These are phyloP conservation scores for Echinops telfairi DNA, from an alignment of 2,113 vertebrate genomes.

Conservation along the genomic window DNA sequence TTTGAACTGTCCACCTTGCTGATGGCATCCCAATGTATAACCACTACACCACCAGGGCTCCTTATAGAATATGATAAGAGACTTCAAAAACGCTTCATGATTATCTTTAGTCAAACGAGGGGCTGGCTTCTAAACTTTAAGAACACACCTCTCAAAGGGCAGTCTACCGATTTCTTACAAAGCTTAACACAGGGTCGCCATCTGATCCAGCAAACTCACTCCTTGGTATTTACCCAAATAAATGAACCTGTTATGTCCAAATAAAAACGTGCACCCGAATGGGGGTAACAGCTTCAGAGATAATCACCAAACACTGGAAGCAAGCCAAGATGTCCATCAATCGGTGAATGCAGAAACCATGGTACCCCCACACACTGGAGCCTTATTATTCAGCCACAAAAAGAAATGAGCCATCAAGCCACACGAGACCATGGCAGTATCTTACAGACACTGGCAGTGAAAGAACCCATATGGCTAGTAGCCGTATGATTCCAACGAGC, in stretches of 20 bases:
- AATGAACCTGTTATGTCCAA: not conserved
- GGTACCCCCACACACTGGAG: not conserved
- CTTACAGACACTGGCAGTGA: not conserved
- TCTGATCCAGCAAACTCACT: not conserved
- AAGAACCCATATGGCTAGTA: no score
- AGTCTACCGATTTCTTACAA: not conserved
- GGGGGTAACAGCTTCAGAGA: not conserved
- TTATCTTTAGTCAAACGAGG: not conserved
- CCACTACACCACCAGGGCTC: no score
- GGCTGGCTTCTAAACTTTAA: conserved; percentile 5
- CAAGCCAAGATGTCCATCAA: not conserved
- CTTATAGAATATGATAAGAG: not conserved
- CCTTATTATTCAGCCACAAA: not conserved
- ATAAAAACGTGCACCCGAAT: not conserved
- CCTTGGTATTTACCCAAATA: not conserved
- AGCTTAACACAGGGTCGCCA: not conserved
- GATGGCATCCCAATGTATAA: no score
- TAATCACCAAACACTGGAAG: not conserved
- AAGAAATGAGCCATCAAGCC: not conserved
- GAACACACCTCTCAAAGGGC: not conserved
- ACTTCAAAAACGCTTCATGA: conserved; percentile 36
- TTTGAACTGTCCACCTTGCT: no score
- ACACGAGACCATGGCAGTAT: not conserved
- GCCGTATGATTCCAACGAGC: not conserved
- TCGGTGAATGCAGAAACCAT: not conserved